These are phyloP conservation scores for Aratinga solstitialis DNA, from an alignment of 2,797 vertebrate genomes.

Conservation along the genomic window DNA sequence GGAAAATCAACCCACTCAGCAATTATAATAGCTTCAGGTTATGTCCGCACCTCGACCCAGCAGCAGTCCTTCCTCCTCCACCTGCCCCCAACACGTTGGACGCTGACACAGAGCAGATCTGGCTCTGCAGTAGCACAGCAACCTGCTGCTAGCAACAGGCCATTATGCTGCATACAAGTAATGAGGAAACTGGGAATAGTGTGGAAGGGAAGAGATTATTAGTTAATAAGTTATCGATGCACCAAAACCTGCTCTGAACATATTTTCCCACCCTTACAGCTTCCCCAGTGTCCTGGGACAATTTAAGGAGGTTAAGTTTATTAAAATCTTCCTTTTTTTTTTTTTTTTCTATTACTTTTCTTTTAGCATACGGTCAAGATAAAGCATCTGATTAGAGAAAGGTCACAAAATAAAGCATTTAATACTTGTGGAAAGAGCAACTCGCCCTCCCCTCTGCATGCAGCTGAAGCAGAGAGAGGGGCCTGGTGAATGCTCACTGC, in stretches of 20 bases:
- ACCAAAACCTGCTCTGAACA: constrained; percentile 28
- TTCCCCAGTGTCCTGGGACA: constrained; percentile 39
- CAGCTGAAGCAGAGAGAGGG: background rate
- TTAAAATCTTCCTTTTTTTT: constrained; percentile 21
- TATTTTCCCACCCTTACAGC: constrained; percentile 6
- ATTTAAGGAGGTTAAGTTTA: constrained; percentile 62
- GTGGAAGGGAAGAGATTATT: constrained; percentile 61
- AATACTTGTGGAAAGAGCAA: background rate
- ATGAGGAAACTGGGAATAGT: constrained; percentile 63
- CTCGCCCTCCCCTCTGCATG: background rate
- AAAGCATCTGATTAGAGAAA: constrained; percentile 48
- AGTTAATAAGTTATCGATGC: constrained; percentile 66
- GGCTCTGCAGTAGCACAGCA: constrained; percentile 20
- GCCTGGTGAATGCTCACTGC: background rate
- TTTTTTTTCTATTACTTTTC: constrained; percentile 1
- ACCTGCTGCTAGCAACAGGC: constrained; percentile 39
- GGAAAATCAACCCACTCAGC: background rate
- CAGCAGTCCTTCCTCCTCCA: background rate
- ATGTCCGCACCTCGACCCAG: background rate
- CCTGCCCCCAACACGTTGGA: background rate
- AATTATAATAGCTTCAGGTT: background rate
- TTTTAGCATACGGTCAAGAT: constrained; percentile 16
- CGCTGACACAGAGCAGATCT: background rate
- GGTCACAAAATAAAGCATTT: constrained; percentile 57
- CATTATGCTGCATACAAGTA: constrained; percentile 7